A percentile compares a stretch with the other conserved stretches of the same genome.
Conservation (phyloP, 1,140 invertebrate species). For the Pseudomyrmex gracilis region DNA sequence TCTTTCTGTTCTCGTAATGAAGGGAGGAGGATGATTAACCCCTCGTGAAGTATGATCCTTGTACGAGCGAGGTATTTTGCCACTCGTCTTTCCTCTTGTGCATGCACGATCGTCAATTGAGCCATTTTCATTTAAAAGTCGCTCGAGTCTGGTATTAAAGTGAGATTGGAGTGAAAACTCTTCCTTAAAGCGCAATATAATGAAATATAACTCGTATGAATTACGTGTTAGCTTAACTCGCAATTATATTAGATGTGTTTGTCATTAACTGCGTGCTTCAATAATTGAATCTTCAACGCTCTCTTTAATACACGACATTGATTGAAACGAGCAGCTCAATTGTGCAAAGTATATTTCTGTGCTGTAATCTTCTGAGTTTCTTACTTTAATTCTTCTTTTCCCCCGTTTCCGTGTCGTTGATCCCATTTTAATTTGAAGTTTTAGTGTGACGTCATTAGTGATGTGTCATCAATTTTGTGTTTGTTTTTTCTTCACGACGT, state of each 20-base stretch:
- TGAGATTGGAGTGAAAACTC: too few species aligned
- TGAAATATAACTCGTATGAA: neutral
- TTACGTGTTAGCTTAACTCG: neutral
- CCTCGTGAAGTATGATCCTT: constrained; percentile 55
- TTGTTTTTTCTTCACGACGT: too few species aligned
- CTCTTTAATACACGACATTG: neutral
- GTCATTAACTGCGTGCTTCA: too few species aligned
- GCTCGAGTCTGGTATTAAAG: neutral
- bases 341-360: neutral
- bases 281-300: neutral
- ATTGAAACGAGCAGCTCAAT: constrained; percentile 24
- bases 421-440: neutral
- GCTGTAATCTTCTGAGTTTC: neutral
- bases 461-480: too few species aligned
- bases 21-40: constrained; percentile 55
- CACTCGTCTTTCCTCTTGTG: constrained; percentile 56
- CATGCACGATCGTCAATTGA: constrained; percentile 68
- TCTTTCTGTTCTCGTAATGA: constrained; percentile 38
- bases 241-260: neutral
- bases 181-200: too few species aligned
- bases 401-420: neutral
- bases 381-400: neutral
- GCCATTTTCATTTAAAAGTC: constrained; percentile 26
- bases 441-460: too few species aligned
- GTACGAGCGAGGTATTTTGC: constrained; percentile 57